Percentiles rank a stretch among this genome's conserved stretches.
Evolutionary conservation across 2,888 invertebrate genomes (phyloP).

Genomic region (Spisula solida): DNA sequence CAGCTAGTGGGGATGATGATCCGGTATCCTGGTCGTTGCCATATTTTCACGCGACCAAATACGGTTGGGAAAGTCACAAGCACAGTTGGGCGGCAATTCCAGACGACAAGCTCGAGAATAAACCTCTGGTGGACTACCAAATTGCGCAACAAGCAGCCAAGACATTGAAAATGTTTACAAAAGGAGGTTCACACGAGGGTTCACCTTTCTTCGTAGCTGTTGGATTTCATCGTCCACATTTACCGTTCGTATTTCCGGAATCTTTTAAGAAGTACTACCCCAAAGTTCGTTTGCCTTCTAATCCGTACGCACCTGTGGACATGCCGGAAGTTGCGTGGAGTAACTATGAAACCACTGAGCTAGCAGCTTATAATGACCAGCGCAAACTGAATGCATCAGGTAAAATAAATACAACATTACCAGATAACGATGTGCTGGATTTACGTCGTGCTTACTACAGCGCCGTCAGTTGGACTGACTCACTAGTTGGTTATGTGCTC

Average conservation of each 20-base stretch:
- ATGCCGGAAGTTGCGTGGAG: slow-evolving; percentile 79
- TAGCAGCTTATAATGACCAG: too few relatives aligned
- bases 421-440: slow-evolving; percentile 62
- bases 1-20: too few relatives aligned
- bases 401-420: too few relatives aligned
- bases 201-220: slow-evolving; percentile 94
- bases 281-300: slow-evolving; percentile 70
- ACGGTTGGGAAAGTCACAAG: slow-evolving; percentile 20
- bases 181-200: slow-evolving; percentile 68
- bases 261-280: slow-evolving; percentile 91
- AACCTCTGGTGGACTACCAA: slow-evolving; percentile 94
- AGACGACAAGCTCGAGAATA: slow-evolving; percentile 83
- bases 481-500: slow-evolving; percentile 60
- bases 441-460: slow-evolving; percentile 79
- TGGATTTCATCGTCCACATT: slow-evolving; percentile 96
- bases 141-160: slow-evolving; percentile 90
- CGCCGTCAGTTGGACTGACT: slow-evolving; percentile 63
- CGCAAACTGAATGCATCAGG: too few relatives aligned
- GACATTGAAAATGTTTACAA: slow-evolving; percentile 88
- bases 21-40: slow-evolving; percentile 77
- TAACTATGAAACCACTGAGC: slow-evolving; percentile 71
- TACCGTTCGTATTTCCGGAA: slow-evolving; percentile 94
- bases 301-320: slow-evolving; percentile 74
- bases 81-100: slow-evolving; percentile 76
- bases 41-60: slow-evolving; percentile 67